Evolutionary conservation across 1,140 invertebrate genomes (phyloP).

Genomic region (Heliconius himera): DNA sequence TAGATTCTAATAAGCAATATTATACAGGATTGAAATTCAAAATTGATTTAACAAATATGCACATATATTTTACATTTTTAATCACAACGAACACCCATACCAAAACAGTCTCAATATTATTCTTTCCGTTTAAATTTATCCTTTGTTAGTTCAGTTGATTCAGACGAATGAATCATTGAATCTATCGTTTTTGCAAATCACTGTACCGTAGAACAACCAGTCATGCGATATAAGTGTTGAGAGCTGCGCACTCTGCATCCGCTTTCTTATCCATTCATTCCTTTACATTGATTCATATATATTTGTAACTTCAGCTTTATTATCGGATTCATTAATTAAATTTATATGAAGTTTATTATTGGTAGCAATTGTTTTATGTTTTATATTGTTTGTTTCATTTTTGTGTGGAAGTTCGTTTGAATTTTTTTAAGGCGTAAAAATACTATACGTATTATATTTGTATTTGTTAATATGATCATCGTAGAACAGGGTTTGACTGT

Average conservation of each 20-base stretch:
- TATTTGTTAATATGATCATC: too few species aligned
- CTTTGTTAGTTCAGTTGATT: constrained; percentile 42
- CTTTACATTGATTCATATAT: constrained; percentile 33
- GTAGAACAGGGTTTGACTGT: too few species aligned
- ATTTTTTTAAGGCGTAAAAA: too few species aligned
- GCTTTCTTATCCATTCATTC: constrained; percentile 33
- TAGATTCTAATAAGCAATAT: too few species aligned
- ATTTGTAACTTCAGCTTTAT: background rate
- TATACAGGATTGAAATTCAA: background rate
- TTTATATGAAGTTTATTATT: background rate
- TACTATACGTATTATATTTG: too few species aligned
- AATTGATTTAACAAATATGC: background rate
- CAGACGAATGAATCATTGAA: constrained; percentile 46
- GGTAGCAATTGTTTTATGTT: background rate
- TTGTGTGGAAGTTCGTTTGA: background rate
- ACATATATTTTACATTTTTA: background rate
- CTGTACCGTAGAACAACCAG: constrained; percentile 30
- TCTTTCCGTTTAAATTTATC: constrained; percentile 42
- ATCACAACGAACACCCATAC: background rate
- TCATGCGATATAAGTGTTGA: constrained; percentile 41
- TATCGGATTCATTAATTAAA: background rate
- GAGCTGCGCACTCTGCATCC: constrained; percentile 24
- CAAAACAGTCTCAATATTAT: constrained; percentile 39
- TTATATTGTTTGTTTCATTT: background rate
- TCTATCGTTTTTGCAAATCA: constrained; percentile 47